phyloP scores from a whole-genome alignment of 1,140 invertebrate genomes.

The Sitobion miscanthi region DNA sequence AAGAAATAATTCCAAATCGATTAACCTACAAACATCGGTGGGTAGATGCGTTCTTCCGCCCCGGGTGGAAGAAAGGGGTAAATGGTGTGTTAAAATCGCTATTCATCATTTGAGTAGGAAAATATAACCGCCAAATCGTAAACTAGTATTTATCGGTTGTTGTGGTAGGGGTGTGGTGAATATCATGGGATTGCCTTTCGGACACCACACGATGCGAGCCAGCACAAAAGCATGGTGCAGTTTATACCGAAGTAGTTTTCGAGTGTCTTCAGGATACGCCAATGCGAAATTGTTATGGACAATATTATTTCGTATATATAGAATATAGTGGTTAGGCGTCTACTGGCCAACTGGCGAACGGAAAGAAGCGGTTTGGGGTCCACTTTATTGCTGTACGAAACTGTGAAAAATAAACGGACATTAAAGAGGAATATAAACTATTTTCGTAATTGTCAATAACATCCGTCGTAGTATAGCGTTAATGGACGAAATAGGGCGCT shows the following conservation, averaged over 20 bases:
- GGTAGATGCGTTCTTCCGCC: too few relatives aligned
- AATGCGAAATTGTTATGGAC: background rate
- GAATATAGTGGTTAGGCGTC: background rate
- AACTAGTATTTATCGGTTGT: background rate
- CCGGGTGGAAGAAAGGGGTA: rapidly evolving
- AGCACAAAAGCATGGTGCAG: background rate
- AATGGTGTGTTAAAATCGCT: background rate
- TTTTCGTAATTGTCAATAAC: slow-evolving; percentile 3
- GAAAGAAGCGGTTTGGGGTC: background rate
- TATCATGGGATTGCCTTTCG: background rate
- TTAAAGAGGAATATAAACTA: background rate
- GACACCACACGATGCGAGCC: background rate
- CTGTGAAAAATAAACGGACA: background rate
- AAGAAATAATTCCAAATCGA: background rate
- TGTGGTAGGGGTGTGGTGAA: background rate
- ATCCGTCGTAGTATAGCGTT: background rate
- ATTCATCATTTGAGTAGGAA: background rate
- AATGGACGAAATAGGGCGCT: background rate
- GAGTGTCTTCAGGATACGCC: background rate
- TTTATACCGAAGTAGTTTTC: background rate
- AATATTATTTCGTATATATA: background rate
- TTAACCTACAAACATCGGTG: background rate
- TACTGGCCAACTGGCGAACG: background rate
- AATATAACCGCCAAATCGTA: background rate
- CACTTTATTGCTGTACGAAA: background rate